These are phyloP conservation scores for Alentia gelatinosa DNA, from an alignment of 2,888 invertebrate genomes.

Conservation along the genomic window DNA sequence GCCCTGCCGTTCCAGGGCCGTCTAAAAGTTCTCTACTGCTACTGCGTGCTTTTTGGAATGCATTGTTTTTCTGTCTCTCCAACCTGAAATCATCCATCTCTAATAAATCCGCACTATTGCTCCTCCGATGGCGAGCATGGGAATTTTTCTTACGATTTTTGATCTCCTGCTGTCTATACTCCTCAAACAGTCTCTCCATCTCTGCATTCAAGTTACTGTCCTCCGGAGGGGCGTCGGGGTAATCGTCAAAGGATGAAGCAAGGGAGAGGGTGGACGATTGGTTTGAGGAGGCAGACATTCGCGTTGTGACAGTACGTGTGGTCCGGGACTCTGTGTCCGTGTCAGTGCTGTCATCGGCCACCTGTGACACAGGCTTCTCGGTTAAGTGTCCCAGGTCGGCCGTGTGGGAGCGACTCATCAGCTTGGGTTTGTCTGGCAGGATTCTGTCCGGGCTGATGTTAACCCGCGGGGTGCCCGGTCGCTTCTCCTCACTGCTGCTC, in stretches of 20 bases:
- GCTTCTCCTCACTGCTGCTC: constrained; percentile 34
- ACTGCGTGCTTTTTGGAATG: not conserved
- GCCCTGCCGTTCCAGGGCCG: not conserved
- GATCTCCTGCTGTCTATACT: constrained; percentile 73
- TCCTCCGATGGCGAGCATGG: not conserved
- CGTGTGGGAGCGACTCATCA: constrained; percentile 45
- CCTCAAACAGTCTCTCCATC: constrained; percentile 78
- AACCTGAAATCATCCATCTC: not conserved
- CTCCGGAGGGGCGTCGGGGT: constrained; percentile 73
- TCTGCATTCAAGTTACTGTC: constrained; percentile 75
- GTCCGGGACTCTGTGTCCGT: not conserved
- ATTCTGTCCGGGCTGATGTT: constrained; percentile 44
- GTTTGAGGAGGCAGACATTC: constrained; percentile 21
- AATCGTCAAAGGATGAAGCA: constrained; percentile 56
- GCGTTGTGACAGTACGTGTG: not conserved
- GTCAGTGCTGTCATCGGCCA: not conserved
- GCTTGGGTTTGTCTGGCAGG: constrained; percentile 56
- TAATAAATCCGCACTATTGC: constrained; percentile 24
- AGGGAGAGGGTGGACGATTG: constrained; percentile 39
- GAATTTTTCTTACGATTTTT: not conserved
- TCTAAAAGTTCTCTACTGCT: constrained; percentile 11
- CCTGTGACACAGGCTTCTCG: not conserved
- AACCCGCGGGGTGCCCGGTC: constrained; percentile 10
- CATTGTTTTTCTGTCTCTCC: not conserved
- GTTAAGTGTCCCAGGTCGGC: constrained; percentile 12